Evolutionary conservation across 2,797 vertebrate genomes (phyloP).

Genomic region (Poliocrania exsul): DNA sequence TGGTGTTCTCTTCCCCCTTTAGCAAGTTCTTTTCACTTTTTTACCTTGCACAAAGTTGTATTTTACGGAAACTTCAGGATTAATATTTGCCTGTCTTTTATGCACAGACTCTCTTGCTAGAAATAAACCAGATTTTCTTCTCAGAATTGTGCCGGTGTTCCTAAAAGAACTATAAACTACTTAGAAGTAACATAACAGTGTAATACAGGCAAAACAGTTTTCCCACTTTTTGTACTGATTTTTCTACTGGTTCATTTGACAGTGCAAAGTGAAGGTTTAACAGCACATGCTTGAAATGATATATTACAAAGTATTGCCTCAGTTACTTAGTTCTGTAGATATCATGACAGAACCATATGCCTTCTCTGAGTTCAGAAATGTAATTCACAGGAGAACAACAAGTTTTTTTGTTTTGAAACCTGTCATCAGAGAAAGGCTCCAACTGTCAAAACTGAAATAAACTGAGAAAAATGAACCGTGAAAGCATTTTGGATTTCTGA

Average conservation of each 20-base stretch:
- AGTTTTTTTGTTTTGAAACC: not conserved
- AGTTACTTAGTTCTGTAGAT: not conserved
- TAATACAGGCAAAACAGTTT: not conserved
- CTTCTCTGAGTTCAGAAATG: not conserved
- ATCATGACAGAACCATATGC: not conserved
- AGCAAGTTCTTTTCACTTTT: not conserved
- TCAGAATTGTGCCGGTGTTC: not conserved
- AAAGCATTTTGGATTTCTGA: not conserved
- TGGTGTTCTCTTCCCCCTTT: not conserved
- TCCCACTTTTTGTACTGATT: not conserved
- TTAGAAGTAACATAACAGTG: not conserved
- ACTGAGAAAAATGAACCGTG: constrained; percentile 1
- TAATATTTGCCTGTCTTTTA: not conserved
- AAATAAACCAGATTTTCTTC: not conserved
- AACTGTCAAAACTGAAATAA: constrained; percentile 37
- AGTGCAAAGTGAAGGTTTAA: not conserved
- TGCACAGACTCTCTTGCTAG: not conserved
- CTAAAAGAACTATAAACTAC: not conserved
- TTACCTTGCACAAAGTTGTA: not conserved
- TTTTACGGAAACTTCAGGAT: not conserved
- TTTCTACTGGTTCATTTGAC: not conserved
- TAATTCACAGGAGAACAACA: not conserved
- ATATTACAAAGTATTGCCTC: not conserved
- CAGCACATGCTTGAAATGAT: not conserved
- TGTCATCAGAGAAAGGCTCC: not conserved